A percentile compares a stretch with the other conserved stretches of the same genome.
These are phyloP conservation scores for Drosophila pachea DNA, from an alignment of 1,140 invertebrate genomes.

Conservation along the genomic window DNA sequence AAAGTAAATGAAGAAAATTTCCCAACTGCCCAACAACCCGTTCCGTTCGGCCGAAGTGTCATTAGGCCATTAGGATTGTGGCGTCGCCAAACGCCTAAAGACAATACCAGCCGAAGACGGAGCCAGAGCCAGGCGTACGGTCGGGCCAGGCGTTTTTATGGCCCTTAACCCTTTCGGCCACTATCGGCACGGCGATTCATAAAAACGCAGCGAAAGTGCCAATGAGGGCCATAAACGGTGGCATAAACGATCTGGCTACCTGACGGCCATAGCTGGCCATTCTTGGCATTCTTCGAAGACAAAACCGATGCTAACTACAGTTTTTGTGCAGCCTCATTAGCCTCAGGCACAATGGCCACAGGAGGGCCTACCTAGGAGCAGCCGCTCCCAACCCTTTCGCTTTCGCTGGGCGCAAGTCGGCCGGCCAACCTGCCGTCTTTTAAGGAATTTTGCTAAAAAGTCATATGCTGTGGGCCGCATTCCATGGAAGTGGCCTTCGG, in stretches of 20 bases:
- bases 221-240: slow-evolving; percentile 53
- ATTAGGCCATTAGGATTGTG: slow-evolving; percentile 72
- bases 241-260: not conserved
- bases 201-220: slow-evolving; percentile 62
- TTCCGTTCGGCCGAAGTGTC: slow-evolving; percentile 52
- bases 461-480: slow-evolving; percentile 42
- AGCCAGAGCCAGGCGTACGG: not conserved
- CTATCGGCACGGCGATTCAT: slow-evolving; percentile 48
- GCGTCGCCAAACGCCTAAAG: slow-evolving; percentile 55
- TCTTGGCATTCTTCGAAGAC: slow-evolving; percentile 69
- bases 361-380: slow-evolving; percentile 17
- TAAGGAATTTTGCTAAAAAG: slow-evolving; percentile 61
- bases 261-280: slow-evolving; percentile 27
- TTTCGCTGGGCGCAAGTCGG: slow-evolving; percentile 15
- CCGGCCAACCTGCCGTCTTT: slow-evolving; percentile 22
- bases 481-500: slow-evolving; percentile 36
- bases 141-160: slow-evolving; percentile 22
- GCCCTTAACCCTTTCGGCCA: slow-evolving; percentile 39
- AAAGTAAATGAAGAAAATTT: slow-evolving; percentile 67
- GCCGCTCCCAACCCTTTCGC: slow-evolving; percentile 41
- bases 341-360: not conserved
- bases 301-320: slow-evolving; percentile 73
- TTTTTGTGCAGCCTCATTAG: slow-evolving; percentile 56
- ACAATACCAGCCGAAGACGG: slow-evolving; percentile 16
- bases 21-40: slow-evolving; percentile 62